These are phyloP conservation scores for Dolomedes plantarius DNA, from an alignment of 2,888 invertebrate species.

Conservation along the genomic window DNA sequence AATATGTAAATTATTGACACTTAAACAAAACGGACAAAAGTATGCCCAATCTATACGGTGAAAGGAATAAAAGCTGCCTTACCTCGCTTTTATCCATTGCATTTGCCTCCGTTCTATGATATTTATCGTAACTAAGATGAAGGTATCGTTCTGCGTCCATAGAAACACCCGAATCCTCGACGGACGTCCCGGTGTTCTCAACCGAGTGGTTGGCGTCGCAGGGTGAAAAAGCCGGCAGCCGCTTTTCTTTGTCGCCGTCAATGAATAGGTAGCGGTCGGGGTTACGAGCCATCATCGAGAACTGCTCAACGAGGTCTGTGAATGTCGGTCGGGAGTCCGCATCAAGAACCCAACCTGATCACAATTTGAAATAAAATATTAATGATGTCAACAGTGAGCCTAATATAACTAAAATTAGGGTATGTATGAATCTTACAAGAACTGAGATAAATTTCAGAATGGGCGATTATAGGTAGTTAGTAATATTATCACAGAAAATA, in stretches of 20 bases:
- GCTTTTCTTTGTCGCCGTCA: conserved; percentile 92
- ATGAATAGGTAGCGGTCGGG: conserved; percentile 97
- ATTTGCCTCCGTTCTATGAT: conserved; percentile 57
- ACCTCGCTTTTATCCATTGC: conserved; percentile 58
- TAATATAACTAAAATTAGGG: too few relatives aligned
- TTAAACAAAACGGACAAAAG: too few relatives aligned
- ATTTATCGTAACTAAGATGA: conserved; percentile 83
- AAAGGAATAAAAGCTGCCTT: too few relatives aligned
- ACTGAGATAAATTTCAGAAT: too few relatives aligned
- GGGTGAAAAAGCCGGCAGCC: conserved; percentile 84
- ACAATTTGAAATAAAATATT: too few relatives aligned
- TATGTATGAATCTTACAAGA: too few relatives aligned
- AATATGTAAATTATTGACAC: too few relatives aligned
- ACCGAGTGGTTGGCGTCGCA: conserved; percentile 91
- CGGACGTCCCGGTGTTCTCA: conserved; percentile 83
- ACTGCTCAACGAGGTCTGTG: conserved; percentile 92
- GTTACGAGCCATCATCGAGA: conserved; percentile 96
- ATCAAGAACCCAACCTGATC: conserved; percentile 93
- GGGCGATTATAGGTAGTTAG: too few relatives aligned
- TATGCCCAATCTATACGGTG: too few relatives aligned
- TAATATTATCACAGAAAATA: too few relatives aligned
- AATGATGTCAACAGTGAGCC: too few relatives aligned
- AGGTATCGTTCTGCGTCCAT: conserved; percentile 94
- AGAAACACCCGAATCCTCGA: conserved; percentile 86
- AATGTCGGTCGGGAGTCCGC: conserved; percentile 96